phyloP scores from a whole-genome alignment of 92 coral and sea anemone genomes.

The Parazoanthus swiftii region DNA sequence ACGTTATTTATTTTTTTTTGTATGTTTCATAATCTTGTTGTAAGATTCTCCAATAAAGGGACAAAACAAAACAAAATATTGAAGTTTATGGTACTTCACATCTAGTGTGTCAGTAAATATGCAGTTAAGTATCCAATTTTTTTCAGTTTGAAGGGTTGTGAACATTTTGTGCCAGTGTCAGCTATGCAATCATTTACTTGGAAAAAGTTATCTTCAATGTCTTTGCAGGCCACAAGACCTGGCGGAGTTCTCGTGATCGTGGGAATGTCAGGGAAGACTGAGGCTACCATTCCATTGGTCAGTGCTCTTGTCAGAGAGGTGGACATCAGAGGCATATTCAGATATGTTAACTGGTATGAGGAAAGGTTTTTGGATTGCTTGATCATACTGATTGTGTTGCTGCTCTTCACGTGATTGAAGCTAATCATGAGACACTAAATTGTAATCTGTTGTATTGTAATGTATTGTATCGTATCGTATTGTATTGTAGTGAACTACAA shows the following conservation, averaged over 20 bases:
- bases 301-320: conserved; percentile 91
- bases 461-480: not conserved
- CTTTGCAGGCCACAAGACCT: conserved; percentile 82
- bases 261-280: conserved; percentile 84
- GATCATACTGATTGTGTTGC: not conserved
- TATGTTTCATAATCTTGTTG: no score
- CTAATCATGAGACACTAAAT: not conserved
- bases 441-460: not conserved
- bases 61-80: no score
- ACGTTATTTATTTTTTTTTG: no score
- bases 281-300: conserved; percentile 75
- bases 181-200: not conserved
- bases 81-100: no score
- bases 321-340: conserved; percentile 92
- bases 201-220: no score
- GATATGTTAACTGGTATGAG: conserved; percentile 93
- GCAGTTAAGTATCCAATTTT: no score
- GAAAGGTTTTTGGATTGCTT: not conserved
- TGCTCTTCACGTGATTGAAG: not conserved
- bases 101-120: no score
- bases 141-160: no score
- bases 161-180: not conserved
- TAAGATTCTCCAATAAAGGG: no score
- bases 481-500: not conserved
- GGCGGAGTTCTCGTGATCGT: conserved; percentile 92